These are phyloP conservation scores for Scomberomorus guttatus DNA, from an alignment of 2,797 vertebrate genomes.

Conservation along the genomic window DNA sequence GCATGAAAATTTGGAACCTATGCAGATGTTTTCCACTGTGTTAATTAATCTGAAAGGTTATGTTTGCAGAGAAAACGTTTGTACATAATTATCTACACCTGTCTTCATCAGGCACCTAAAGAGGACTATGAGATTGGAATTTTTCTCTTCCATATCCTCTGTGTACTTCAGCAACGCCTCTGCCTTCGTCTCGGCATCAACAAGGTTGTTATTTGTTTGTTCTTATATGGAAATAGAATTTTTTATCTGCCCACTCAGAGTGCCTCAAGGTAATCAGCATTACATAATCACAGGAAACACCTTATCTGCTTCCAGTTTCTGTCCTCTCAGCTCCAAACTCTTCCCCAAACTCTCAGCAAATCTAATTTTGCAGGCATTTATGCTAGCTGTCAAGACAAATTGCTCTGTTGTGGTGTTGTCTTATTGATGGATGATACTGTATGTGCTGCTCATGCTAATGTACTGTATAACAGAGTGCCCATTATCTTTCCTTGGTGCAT, in stretches of 20 bases:
- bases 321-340: constrained; percentile 69
- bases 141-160: constrained; percentile 79
- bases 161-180: constrained; percentile 79
- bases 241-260: constrained; percentile 57
- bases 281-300: constrained; percentile 74
- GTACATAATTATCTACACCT: not conserved
- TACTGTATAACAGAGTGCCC: constrained; percentile 30
- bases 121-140: not conserved
- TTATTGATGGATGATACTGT: constrained; percentile 47
- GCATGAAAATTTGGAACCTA: not conserved
- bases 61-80: constrained; percentile 11
- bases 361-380: constrained; percentile 35
- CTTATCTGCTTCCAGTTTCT: constrained; percentile 85
- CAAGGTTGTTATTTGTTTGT: constrained; percentile 85
- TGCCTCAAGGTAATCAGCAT: constrained; percentile 60
- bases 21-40: constrained; percentile 15
- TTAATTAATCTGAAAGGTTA: constrained; percentile 4
- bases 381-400: constrained; percentile 41
- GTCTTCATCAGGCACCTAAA: not conserved
- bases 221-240: constrained; percentile 47
- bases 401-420: not conserved
- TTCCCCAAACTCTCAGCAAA: constrained; percentile 56
- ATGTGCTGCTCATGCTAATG: constrained; percentile 29
- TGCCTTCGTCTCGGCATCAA: constrained; percentile 82
- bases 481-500: constrained; percentile 79